These are phyloP conservation scores for Stomatorhinus ivindoensis DNA, from an alignment of 2,113 vertebrate species.

Conservation along the genomic window DNA sequence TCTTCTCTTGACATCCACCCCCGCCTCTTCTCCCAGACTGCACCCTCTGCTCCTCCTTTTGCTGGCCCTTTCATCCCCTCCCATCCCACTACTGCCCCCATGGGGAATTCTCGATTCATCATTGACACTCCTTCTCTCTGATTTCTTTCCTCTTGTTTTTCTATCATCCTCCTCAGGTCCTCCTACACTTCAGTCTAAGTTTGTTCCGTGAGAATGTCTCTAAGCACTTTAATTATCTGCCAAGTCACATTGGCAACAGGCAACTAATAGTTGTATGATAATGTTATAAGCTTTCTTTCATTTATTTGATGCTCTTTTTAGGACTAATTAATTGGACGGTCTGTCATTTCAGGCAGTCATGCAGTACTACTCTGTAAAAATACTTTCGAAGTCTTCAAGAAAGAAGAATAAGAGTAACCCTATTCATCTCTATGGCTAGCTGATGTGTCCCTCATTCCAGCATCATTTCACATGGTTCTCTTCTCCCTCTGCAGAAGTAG, in stretches of 20 bases:
- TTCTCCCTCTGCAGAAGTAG: not conserved
- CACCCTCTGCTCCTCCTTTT: slow-evolving; percentile 16
- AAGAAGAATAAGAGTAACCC: not conserved
- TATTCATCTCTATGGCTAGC: not conserved
- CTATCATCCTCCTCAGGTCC: not conserved
- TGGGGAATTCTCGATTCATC: not conserved
- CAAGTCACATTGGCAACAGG: not conserved
- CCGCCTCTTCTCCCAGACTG: not conserved
- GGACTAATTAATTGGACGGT: not conserved
- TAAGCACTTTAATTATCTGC: not conserved
- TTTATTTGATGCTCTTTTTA: slow-evolving; percentile 13
- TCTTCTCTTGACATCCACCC: slow-evolving; percentile 12
- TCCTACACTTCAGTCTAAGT: not conserved
- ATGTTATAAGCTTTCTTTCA: slow-evolving; percentile 1
- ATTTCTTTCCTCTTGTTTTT: slow-evolving; percentile 10
- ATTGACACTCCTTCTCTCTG: slow-evolving; percentile 6
- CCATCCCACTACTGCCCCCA: not conserved
- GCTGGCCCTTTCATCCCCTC: not conserved
- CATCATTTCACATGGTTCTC: not conserved
- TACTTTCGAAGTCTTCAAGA: not conserved
- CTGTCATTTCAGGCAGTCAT: not conserved
- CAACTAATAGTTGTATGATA: not conserved
- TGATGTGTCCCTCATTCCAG: not conserved
- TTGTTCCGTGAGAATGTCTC: not conserved
- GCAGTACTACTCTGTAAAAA: not conserved